A percentile compares a stretch with the other conserved stretches of the same genome.
Evolutionary conservation across 2,113 vertebrate species (phyloP).

Genomic region (Lophotis ruficrista): DNA sequence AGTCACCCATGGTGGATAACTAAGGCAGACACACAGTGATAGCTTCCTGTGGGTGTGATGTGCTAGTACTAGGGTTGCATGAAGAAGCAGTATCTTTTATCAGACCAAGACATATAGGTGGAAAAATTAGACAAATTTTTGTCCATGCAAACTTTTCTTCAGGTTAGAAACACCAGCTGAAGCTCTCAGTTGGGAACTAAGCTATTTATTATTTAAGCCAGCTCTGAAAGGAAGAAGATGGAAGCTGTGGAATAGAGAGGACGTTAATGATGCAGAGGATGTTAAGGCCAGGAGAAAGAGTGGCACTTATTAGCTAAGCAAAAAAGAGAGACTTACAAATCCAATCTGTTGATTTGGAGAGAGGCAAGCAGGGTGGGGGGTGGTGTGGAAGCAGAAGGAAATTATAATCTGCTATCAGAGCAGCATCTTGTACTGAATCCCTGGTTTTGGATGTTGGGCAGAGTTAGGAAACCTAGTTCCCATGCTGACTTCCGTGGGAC

Average conservation of each 20-base stretch:
- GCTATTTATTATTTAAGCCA: background rate
- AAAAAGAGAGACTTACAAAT: background rate
- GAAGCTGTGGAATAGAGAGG: background rate
- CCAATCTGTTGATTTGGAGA: background rate
- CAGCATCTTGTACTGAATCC: background rate
- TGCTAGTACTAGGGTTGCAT: background rate
- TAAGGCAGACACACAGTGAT: background rate
- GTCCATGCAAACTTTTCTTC: background rate
- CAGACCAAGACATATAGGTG: background rate
- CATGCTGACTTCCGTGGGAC: background rate
- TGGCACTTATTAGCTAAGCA: background rate
- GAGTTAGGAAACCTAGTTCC: background rate
- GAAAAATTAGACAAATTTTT: background rate
- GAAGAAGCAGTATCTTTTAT: background rate
- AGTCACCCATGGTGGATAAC: background rate
- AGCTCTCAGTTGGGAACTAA: background rate
- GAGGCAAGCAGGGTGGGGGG: accelerated
- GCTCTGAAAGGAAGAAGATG: background rate
- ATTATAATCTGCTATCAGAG: background rate
- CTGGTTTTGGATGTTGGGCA: background rate
- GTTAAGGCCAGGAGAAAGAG: background rate
- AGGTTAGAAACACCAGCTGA: background rate
- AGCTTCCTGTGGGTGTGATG: background rate
- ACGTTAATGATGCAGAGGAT: background rate
- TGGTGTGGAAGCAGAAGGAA: background rate